These are phyloP conservation scores for Mimachlamys varia DNA, from an alignment of 2,888 invertebrate genomes.

Conservation along the genomic window DNA sequence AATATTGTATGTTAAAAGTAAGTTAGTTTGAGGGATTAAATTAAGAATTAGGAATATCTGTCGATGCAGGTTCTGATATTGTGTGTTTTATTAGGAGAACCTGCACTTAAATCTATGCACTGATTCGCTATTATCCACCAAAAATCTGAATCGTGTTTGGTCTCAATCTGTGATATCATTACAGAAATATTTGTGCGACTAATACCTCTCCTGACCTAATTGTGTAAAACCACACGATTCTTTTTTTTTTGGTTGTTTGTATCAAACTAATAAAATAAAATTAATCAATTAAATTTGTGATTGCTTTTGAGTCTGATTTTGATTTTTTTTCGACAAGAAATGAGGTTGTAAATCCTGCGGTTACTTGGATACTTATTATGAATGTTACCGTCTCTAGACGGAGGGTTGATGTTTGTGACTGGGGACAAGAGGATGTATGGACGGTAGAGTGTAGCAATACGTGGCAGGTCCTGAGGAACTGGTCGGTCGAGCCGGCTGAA, in stretches of 20 bases:
- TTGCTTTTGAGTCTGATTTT: slow-evolving; percentile 15
- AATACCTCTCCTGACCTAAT: not conserved
- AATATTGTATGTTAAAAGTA: not conserved
- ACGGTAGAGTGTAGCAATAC: not conserved
- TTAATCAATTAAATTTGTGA: slow-evolving; percentile 28
- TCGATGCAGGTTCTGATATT: not conserved
- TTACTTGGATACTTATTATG: slow-evolving; percentile 1
- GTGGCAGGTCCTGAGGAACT: not conserved
- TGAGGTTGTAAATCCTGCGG: not conserved
- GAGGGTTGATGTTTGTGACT: not conserved
- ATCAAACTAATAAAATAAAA: slow-evolving; percentile 31
- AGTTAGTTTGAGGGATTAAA: not conserved
- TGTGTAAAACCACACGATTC: slow-evolving; percentile 1
- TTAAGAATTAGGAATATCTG: not conserved
- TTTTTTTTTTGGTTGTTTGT: slow-evolving; percentile 1
- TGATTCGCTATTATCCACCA: not conserved
- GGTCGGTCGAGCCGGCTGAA: too few relatives aligned
- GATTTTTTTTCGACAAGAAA: not conserved
- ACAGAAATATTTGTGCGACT: slow-evolving; percentile 8
- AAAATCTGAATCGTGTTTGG: slow-evolving; percentile 27
- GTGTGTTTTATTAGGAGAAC: not conserved
- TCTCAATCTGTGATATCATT: slow-evolving; percentile 31
- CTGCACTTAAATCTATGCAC: slow-evolving; percentile 32
- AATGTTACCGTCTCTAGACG: not conserved
- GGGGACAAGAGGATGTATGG: not conserved